These are phyloP conservation scores for Tenthredo mesomela DNA, from an alignment of 2,888 invertebrate genomes.

Conservation along the genomic window DNA sequence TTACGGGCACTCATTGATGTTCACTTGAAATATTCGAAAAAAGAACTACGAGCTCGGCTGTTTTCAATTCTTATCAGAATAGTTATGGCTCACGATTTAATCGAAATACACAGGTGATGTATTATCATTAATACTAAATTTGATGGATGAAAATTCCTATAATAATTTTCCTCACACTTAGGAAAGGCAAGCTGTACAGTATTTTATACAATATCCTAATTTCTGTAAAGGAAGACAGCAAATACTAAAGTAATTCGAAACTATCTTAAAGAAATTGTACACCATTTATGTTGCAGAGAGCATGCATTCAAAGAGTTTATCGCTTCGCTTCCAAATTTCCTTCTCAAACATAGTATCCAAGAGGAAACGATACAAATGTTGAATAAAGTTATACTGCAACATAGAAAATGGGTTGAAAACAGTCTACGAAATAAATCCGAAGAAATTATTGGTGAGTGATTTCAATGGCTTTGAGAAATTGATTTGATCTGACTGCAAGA, in stretches of 20 bases:
- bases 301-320: constrained; percentile 69
- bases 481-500: constrained; percentile 35
- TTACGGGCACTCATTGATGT: constrained; percentile 64
- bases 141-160: not conserved
- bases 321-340: constrained; percentile 67
- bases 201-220: not conserved
- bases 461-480: constrained; percentile 15
- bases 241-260: not conserved
- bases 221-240: not conserved
- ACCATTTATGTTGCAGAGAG: constrained; percentile 64
- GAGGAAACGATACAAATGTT: constrained; percentile 71
- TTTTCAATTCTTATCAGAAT: constrained; percentile 79
- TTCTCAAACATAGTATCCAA: constrained; percentile 67
- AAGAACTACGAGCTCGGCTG: constrained; percentile 73
- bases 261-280: not conserved
- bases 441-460: constrained; percentile 66
- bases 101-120: constrained; percentile 71
- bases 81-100: constrained; percentile 75
- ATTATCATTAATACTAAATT: constrained; percentile 54
- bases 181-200: not conserved
- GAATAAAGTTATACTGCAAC: constrained; percentile 69
- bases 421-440: constrained; percentile 67
- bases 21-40: constrained; percentile 63
- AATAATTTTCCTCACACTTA: not conserved
- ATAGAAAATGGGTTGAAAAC: constrained; percentile 68